These are phyloP conservation scores for Parasteatoda tepidariorum DNA, from an alignment of 1,140 invertebrate genomes.

Conservation along the genomic window DNA sequence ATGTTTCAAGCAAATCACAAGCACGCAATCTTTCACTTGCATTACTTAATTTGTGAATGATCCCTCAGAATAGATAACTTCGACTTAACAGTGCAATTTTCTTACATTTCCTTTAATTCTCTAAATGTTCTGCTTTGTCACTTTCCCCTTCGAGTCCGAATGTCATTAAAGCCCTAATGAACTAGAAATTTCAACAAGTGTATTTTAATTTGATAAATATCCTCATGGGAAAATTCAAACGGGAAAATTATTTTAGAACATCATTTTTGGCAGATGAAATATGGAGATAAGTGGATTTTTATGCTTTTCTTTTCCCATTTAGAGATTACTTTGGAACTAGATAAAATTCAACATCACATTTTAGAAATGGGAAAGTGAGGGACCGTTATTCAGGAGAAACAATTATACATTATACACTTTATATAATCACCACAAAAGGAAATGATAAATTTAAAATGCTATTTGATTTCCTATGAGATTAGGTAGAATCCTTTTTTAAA, in stretches of 20 bases:
- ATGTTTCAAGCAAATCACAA: background rate
- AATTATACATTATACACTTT: too few species aligned
- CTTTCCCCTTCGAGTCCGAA: background rate
- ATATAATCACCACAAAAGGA: too few species aligned
- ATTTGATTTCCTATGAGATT: too few species aligned
- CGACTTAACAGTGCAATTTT: background rate
- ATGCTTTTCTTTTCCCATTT: background rate
- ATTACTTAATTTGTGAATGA: background rate
- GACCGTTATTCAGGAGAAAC: too few species aligned
- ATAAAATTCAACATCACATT: slow-evolving; percentile 4
- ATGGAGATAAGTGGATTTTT: slow-evolving; percentile 26
- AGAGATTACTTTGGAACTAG: background rate
- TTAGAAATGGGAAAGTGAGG: slow-evolving; percentile 4
- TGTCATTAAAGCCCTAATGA: slow-evolving; percentile 48
- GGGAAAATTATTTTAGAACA: slow-evolving; percentile 40
- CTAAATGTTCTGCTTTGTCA: slow-evolving; percentile 6
- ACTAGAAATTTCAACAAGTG: slow-evolving; percentile 51
- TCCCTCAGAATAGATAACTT: background rate
- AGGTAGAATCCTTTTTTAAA: too few species aligned
- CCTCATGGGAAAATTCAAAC: slow-evolving; percentile 8
- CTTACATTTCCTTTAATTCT: slow-evolving; percentile 9
- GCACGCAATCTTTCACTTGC: background rate
- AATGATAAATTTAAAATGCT: too few species aligned
- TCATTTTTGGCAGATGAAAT: slow-evolving; percentile 30
- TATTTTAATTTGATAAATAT: slow-evolving; percentile 52